Evolutionary conservation across 1,140 invertebrate genomes (phyloP).

Genomic region (Apolygus lucorum): DNA sequence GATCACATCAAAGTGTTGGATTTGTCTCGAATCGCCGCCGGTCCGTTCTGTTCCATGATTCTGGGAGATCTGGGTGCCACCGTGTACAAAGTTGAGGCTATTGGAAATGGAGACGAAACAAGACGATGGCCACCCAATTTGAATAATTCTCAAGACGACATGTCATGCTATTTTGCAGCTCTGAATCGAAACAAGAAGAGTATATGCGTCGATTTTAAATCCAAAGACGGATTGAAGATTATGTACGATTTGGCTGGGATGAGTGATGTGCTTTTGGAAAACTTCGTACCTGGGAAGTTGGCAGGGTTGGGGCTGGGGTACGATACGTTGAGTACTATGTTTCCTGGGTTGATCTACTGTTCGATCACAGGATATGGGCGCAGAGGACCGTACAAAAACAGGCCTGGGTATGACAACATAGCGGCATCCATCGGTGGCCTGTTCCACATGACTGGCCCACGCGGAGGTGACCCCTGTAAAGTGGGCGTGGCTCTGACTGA

Average conservation of each 20-base stretch:
- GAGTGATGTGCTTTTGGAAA: slow-evolving; percentile 87
- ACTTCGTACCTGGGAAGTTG: slow-evolving; percentile 88
- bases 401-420: slow-evolving; percentile 92
- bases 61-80: slow-evolving; percentile 90
- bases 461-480: slow-evolving; percentile 78
- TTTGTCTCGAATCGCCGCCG: slow-evolving; percentile 71
- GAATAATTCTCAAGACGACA: slow-evolving; percentile 44
- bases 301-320: slow-evolving; percentile 71
- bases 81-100: slow-evolving; percentile 82
- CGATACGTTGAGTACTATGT: slow-evolving; percentile 55
- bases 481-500: slow-evolving; percentile 90
- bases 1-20: slow-evolving; percentile 67
- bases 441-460: slow-evolving; percentile 78
- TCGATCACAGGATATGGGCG: slow-evolving; percentile 88
- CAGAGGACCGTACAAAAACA: slow-evolving; percentile 70
- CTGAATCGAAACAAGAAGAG: slow-evolving; percentile 96
- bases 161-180: slow-evolving; percentile 73
- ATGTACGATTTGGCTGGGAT: slow-evolving; percentile 61
- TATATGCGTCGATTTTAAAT: slow-evolving; percentile 77
- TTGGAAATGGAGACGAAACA: slow-evolving; percentile 76
- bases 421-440: slow-evolving; percentile 86
- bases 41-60: slow-evolving; percentile 77
- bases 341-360: slow-evolving; percentile 83
- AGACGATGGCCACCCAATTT: slow-evolving; percentile 89
- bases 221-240: slow-evolving; percentile 56